These are phyloP conservation scores for Ganaspis sp. DNA, from an alignment of 1,140 invertebrate genomes.

Conservation along the genomic window DNA sequence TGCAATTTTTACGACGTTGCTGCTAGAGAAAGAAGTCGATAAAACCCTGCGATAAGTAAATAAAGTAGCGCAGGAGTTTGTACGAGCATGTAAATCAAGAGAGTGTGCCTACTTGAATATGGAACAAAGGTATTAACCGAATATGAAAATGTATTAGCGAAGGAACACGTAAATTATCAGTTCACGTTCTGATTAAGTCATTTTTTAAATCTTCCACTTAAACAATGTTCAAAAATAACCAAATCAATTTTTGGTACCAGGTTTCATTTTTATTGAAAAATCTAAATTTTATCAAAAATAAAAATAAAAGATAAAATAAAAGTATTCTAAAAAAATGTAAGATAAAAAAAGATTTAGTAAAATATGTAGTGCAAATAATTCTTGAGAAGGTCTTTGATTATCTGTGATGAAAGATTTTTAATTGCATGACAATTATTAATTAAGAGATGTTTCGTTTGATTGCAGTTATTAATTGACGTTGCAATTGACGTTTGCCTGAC, in stretches of 20 bases:
- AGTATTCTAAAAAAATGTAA: too few relatives aligned
- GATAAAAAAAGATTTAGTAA: too few relatives aligned
- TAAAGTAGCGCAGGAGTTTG: constrained; percentile 25
- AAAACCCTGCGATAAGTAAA: constrained; percentile 19
- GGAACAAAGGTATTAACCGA: constrained; percentile 23
- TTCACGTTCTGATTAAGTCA: not conserved
- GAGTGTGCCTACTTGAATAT: constrained; percentile 21
- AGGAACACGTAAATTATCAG: constrained; percentile 24
- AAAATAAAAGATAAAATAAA: too few relatives aligned
- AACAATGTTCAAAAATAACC: not conserved
- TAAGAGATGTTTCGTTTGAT: not conserved
- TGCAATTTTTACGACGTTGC: constrained; percentile 11
- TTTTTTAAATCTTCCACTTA: not conserved
- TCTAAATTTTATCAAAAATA: not conserved
- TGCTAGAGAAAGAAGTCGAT: not conserved
- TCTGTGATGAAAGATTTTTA: not conserved
- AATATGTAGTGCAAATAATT: too few relatives aligned
- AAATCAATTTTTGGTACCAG: too few relatives aligned
- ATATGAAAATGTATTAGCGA: constrained; percentile 6
- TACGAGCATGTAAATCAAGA: constrained; percentile 21
- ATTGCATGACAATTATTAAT: not conserved
- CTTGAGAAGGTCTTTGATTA: not conserved
- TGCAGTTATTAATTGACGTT: not conserved
- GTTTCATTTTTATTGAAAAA: too few relatives aligned
- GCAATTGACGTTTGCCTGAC: not conserved